These are phyloP conservation scores for Balanococcus diminutus DNA, from an alignment of 2,888 invertebrate genomes.

Conservation along the genomic window DNA sequence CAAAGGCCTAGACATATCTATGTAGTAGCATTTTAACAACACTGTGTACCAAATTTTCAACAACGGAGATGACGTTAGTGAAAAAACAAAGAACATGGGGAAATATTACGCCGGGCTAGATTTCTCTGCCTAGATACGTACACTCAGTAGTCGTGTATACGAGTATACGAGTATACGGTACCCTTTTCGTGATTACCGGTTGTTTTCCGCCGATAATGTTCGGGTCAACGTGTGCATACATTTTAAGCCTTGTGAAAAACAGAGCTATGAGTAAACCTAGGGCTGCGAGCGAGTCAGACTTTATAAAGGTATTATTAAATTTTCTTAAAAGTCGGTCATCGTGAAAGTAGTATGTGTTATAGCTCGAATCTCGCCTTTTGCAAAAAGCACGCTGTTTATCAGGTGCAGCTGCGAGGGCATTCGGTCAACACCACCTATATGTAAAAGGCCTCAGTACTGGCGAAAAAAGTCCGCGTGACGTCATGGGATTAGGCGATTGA, in stretches of 20 bases:
- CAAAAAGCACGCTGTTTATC: no score
- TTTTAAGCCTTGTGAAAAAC: slow-evolving; percentile 1
- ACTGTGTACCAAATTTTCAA: slow-evolving; percentile 5
- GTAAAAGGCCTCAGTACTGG: no score
- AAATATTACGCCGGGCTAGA: slow-evolving; percentile 16
- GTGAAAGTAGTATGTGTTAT: not conserved
- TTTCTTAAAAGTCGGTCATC: slow-evolving; percentile 28
- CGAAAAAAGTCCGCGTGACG: no score
- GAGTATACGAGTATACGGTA: not conserved
- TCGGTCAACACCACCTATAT: no score
- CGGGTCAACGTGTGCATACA: slow-evolving; percentile 18
- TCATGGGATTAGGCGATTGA: no score
- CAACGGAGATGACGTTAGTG: slow-evolving; percentile 27
- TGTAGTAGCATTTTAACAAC: slow-evolving; percentile 17
- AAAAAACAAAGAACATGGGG: not conserved
- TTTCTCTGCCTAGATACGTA: not conserved
- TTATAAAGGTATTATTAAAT: slow-evolving; percentile 28
- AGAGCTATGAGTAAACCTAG: not conserved
- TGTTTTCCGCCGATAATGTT: slow-evolving; percentile 34
- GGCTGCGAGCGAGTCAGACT: not conserved
- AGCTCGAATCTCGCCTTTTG: not conserved
- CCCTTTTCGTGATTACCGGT: slow-evolving; percentile 37
- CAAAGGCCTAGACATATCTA: no score
- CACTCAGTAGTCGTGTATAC: no score
- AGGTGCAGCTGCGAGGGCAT: no score